Base-by-base conservation (phyloP, 2,797 vertebrate genomes). In the Chiroxiphia lanceolata region DNA sequence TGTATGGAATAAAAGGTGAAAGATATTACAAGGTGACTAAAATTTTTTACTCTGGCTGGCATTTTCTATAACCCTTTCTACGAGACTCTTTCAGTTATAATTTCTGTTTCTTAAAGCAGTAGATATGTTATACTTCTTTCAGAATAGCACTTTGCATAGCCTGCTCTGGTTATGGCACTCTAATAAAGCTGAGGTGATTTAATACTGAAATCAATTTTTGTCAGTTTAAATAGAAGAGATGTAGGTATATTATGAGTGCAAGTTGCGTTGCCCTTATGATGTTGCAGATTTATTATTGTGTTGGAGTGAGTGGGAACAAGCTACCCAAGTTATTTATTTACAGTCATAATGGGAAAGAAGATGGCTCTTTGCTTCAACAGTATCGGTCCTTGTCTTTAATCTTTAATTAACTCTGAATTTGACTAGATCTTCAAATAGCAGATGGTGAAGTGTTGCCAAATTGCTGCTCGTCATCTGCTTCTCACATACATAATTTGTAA, bases 381-480 rank as follows among this genome's bases (percentile, higher is more conserved):
- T 90, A 65, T 88, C 0, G 2, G 81, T 92, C 82, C 47, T 59
- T 93, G 71, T 82, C 76, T 96, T 96, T 92, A 95, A 80, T 97
- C 95, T 95, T 95, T 94, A 95, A 94, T 94, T 95, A 96, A 96
- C 54, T 60, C 79, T 89, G 94, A 92, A 89, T 95, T 96, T 95
- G 75, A 95, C 91, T 83, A 78, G 86, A 83, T 94, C 57, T 95
- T 80, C 94, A 93, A 96, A 95, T 94, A 97, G 64, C 94, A 97
- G 93, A 96, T 96, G 95, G 93, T 89, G 75, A 94, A 95, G 71
- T 71, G 88, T 69, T 96, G 85, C 90, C 92, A 97, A 96, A 89
- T 82, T 95, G 89, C 85, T 19, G 45, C 65, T 96, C 33, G 50
- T 97, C 94, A 92, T 92, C 94, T 97, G 87, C 81, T 95, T 95